A percentile compares a stretch with the other conserved stretches of the same genome.
Evolutionary conservation across 2,888 invertebrate genomes (phyloP).

Genomic region (Cordilura impudica): DNA sequence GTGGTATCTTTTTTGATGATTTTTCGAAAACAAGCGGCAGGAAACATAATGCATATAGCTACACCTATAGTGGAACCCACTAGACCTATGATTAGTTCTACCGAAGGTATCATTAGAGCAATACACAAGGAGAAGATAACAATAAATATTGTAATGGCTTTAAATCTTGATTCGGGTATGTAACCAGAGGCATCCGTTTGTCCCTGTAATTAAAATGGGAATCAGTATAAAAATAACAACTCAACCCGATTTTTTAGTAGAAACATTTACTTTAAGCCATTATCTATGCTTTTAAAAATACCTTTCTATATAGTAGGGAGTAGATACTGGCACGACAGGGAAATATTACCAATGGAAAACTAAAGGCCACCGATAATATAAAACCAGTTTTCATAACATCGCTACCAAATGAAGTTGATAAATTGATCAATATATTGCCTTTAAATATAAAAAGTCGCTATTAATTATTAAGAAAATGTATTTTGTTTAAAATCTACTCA

Average conservation of each 20-base stretch:
- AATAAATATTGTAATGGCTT: constrained; percentile 88
- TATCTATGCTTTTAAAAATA: constrained; percentile 77
- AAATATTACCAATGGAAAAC: constrained; percentile 97
- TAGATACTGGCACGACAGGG: constrained; percentile 96
- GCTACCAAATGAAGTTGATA: constrained; percentile 88
- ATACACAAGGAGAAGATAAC: constrained; percentile 86
- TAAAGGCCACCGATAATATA: constrained; percentile 95
- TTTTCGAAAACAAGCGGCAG: constrained; percentile 92
- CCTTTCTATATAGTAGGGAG: constrained; percentile 91
- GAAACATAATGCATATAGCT: constrained; percentile 94
- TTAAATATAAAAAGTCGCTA: constrained; percentile 7
- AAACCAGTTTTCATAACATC: constrained; percentile 96
- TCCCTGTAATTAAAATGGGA: constrained; percentile 78
- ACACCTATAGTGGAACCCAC: constrained; percentile 97
- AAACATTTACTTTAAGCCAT: no score
- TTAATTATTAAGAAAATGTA: neutral
- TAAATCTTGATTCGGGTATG: constrained; percentile 91
- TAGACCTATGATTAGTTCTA: constrained; percentile 94
- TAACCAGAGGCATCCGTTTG: constrained; percentile 84
- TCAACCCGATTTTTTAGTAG: no score
- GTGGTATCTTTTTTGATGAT: constrained; percentile 90
- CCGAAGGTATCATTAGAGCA: constrained; percentile 94
- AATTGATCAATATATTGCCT: constrained; percentile 94
- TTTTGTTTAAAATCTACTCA: constrained; percentile 55
- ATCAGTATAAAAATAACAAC: constrained; percentile 4